Percentiles rank a stretch among this genome's conserved stretches.
These are phyloP conservation scores for Schizaphis graminum DNA, from an alignment of 2,888 invertebrate genomes.

Conservation along the genomic window DNA sequence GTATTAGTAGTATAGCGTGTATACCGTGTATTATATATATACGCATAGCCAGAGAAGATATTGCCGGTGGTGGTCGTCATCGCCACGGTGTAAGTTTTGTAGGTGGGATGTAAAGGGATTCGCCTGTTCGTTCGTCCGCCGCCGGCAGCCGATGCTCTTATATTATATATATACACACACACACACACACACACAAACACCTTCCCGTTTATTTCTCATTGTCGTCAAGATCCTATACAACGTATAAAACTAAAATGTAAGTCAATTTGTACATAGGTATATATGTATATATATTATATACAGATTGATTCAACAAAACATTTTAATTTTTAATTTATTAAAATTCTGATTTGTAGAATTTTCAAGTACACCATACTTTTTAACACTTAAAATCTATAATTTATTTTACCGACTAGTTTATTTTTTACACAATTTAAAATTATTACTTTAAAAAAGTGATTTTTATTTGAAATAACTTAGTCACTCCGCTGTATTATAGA, in stretches of 20 bases:
- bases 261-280: not conserved
- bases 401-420: not conserved
- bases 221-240: not conserved
- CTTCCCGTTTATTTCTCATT: not conserved
- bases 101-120: not conserved
- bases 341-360: not conserved
- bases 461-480: not conserved
- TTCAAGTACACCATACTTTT: not conserved
- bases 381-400: not conserved
- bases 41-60: not conserved
- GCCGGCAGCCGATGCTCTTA: not conserved
- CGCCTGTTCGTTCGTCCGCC: not conserved
- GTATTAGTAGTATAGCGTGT: not conserved
- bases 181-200: too few species aligned
- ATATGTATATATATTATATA: not conserved
- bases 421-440: not conserved
- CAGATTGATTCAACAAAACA: not conserved
- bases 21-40: not conserved
- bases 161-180: too few species aligned
- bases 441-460: not conserved
- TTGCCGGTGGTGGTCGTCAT: not conserved
- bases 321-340: not conserved
- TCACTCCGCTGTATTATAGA: not conserved
- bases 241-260: not conserved
- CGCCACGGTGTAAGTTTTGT: not conserved